A percentile compares a stretch with the other conserved stretches of the same genome.
Conservation (phyloP, 2,797 vertebrate genomes). For the Loriculus beryllinus region DNA sequence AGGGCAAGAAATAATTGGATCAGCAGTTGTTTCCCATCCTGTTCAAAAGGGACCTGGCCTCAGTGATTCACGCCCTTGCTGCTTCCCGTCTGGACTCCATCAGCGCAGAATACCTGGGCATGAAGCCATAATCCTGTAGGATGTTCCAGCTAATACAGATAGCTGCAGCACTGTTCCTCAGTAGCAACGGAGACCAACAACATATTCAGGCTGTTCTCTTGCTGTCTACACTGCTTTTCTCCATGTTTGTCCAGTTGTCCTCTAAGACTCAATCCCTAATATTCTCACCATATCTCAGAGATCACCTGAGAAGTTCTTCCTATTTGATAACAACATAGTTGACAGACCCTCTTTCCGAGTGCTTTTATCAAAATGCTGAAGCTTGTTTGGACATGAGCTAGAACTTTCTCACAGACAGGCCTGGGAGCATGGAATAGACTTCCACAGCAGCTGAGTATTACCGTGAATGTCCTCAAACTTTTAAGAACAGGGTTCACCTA, state of each 20-base stretch:
- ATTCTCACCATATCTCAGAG: neutral
- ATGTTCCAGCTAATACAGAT: conserved; percentile 24
- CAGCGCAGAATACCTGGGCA: conserved; percentile 49
- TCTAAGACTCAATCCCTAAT: neutral
- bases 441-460: neutral
- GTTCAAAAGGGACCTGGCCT: conserved; percentile 47
- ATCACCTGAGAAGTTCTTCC: neutral
- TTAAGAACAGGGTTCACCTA: neutral
- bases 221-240: neutral
- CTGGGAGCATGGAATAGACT: neutral
- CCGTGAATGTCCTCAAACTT: neutral
- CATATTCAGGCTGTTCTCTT: neutral
- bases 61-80: conserved; percentile 57
- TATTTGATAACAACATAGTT: neutral
- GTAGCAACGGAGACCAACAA: neutral
- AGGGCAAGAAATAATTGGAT: conserved; percentile 58
- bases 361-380: neutral
- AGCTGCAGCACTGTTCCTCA: conserved; percentile 3
- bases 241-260: neutral
- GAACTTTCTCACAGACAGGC: neutral
- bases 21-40: conserved; percentile 36
- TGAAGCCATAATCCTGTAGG: conserved; percentile 44
- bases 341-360: neutral
- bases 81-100: conserved; percentile 57
- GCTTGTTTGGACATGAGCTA: neutral